Conservation (phyloP, 2,113 vertebrate species). For the Xenopus laevis region DNA sequence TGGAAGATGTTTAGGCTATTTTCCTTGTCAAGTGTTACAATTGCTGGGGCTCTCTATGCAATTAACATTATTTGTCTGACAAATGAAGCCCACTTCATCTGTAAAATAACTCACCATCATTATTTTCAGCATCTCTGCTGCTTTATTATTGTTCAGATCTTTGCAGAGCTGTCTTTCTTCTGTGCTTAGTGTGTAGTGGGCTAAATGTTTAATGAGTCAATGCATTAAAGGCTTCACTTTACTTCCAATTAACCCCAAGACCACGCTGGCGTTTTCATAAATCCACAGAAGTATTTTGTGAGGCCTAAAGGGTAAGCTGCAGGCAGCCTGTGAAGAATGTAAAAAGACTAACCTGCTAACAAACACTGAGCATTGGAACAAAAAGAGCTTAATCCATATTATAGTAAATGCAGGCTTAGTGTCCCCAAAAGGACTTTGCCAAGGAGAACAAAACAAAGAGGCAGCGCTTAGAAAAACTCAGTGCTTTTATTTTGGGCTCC, state of each 20-base stretch:
- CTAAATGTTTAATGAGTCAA: constrained; percentile 92
- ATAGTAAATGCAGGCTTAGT: constrained; percentile 93
- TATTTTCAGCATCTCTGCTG: constrained; percentile 62
- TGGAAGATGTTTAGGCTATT: background rate
- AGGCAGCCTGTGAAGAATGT: constrained; percentile 80
- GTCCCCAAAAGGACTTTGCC: constrained; percentile 83
- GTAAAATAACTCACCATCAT: constrained; percentile 58
- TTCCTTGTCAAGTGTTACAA: constrained; percentile 27
- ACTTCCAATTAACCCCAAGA: constrained; percentile 93
- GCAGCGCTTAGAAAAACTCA: constrained; percentile 74
- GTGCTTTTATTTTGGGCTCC: constrained; percentile 77
- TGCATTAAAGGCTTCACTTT: constrained; percentile 85
- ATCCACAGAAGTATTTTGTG: constrained; percentile 90
- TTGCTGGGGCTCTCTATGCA: constrained; percentile 50
- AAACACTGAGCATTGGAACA: constrained; percentile 81
- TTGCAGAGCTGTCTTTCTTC: constrained; percentile 62
- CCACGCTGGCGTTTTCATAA: constrained; percentile 88
- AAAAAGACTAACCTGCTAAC: constrained; percentile 96
- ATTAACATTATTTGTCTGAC: constrained; percentile 52
- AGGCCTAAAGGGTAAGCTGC: constrained; percentile 88
- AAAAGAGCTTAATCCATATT: constrained; percentile 94
- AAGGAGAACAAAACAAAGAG: constrained; percentile 78
- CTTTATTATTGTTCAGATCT: constrained; percentile 65
- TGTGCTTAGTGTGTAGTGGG: constrained; percentile 65
- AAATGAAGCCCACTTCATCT: constrained; percentile 64